Percentiles rank a stretch among this genome's conserved stretches.
Evolutionary conservation across 2,113 vertebrate genomes (phyloP).

Genomic region (Phocoena sinus): DNA sequence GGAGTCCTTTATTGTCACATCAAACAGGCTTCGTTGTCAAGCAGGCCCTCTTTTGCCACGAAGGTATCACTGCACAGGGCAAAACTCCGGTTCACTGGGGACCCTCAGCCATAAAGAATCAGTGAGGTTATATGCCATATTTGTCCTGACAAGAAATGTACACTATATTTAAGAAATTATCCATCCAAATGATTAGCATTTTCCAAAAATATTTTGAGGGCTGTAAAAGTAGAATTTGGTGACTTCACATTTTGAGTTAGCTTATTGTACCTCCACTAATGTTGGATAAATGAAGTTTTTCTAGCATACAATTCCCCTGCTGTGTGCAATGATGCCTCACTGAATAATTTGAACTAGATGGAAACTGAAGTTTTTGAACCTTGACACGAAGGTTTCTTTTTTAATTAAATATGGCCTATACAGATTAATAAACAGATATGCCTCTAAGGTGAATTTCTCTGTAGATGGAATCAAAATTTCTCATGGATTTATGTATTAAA

Average conservation of each 20-base stretch:
- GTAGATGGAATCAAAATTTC: not conserved
- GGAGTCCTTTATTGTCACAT: not conserved
- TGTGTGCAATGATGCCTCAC: not conserved
- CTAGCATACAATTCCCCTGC: not conserved
- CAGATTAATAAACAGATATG: not conserved
- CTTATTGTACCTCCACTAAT: not conserved
- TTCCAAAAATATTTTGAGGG: not conserved
- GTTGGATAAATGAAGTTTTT: not conserved
- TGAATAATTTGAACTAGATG: not conserved
- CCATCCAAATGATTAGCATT: not conserved
- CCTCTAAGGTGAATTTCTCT: not conserved
- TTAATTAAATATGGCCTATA: not conserved
- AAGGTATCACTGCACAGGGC: not conserved
- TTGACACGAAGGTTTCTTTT: not conserved
- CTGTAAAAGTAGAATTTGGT: not conserved
- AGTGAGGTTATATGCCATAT: not conserved
- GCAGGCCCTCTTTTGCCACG: rapidly evolving
- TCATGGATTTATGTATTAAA: not conserved
- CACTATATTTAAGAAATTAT: not conserved
- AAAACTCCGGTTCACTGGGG: not conserved
- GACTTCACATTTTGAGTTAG: not conserved
- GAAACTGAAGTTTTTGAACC: conserved; percentile 14
- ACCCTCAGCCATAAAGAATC: not conserved
- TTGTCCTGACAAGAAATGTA: not conserved
- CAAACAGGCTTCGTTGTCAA: no score